Percentiles rank a stretch among this genome's conserved stretches.
These are phyloP conservation scores for Dipodomys spectabilis DNA, from an alignment of 2,113 vertebrate genomes.

Conservation along the genomic window DNA sequence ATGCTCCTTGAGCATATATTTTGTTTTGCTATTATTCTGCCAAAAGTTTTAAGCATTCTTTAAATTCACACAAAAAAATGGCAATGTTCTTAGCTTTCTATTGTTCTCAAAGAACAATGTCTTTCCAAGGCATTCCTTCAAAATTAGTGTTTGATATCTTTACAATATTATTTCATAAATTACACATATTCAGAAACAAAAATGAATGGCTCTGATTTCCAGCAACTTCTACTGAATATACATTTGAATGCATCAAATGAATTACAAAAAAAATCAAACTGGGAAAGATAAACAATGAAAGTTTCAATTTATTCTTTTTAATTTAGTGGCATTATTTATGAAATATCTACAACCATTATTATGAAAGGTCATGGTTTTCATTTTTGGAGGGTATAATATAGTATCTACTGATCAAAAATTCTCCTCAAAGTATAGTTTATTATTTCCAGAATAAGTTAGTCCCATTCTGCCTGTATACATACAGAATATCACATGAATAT, in stretches of 20 bases:
- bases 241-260: conserved; percentile 60
- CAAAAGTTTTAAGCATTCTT: conserved; percentile 1
- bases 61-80: conserved; percentile 8
- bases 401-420: conserved; percentile 31
- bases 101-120: conserved; percentile 1
- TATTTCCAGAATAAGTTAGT: conserved; percentile 49
- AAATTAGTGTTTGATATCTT: neutral
- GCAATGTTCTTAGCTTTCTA: neutral
- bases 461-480: conserved; percentile 11
- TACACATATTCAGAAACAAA: conserved; percentile 29
- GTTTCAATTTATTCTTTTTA: conserved; percentile 29
- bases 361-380: conserved; percentile 1
- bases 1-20: neutral
- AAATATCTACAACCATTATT: conserved; percentile 39
- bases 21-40: neutral
- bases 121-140: conserved; percentile 12
- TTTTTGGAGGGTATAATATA: conserved; percentile 49
- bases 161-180: conserved; percentile 34
- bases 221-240: neutral
- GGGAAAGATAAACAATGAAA: conserved; percentile 33
- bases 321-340: conserved; percentile 43
- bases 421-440: conserved; percentile 13
- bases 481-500: neutral
- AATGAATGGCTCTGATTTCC: conserved; percentile 33
- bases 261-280: conserved; percentile 60